Base-by-base conservation (phyloP, 2,113 vertebrate species). In the Tychaedon coryphoeus region DNA sequence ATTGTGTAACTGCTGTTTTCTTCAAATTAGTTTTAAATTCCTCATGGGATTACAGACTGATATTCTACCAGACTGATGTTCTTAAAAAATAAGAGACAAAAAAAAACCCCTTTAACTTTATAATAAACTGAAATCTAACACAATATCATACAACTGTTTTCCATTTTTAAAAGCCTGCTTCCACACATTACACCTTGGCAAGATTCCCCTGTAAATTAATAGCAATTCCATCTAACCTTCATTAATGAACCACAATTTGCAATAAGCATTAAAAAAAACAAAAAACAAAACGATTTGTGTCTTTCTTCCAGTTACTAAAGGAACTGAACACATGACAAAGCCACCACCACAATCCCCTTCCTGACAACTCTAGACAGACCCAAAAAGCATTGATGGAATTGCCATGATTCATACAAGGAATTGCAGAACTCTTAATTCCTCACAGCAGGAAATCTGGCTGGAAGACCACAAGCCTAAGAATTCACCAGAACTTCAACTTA, bases 401-500 rank as follows among this genome's bases (percentile, higher is more conserved):
- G 40, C 11, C 17, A 18, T 1, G 50, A 40, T 61, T 80, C 40
- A 65, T 1, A 40, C 25, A 36, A 43, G 28, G 36, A 83, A 77
- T 0, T 71, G 64, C 26, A 86, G 38, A 89, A 74, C 25, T 70
- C 28, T 1, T 1, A 56, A 74, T 33, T 31, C 19, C 36, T 24
- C n/a, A 19, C 20, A 0, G 0, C 0, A 69, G 38, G 53, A 61
- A 65, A 51, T 23, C 9, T 34, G 60, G 2, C 34, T 50, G 33
- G 12, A 86, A 83, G 12, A 57, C 9, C 29, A 72, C 5, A 36
- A 88, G 40, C 8, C 42, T 26, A 67, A 71, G 54, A 74, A 53
- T 8, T 75, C 45, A 82, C 14, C 22, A 80, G 18, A 66, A 58
- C 5, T 24, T 38, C 54, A 61, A 12, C 18, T 79, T 31, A 3